Base-by-base conservation (phyloP, 2,888 invertebrate species). In the Andrena haemorrhoa region DNA sequence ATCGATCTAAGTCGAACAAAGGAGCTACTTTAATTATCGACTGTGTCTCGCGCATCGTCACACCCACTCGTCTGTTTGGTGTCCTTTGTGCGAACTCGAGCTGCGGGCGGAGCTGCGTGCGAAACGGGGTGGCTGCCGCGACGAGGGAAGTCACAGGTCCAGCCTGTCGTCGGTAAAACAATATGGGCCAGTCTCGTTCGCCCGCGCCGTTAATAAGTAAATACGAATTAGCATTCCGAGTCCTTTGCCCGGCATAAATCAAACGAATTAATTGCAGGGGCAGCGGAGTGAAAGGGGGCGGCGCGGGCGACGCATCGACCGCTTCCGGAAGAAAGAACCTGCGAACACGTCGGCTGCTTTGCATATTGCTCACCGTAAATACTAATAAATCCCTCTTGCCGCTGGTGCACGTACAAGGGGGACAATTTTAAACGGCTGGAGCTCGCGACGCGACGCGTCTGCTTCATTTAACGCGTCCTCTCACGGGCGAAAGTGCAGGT, bases 221-320 rank as follows among this genome's bases (percentile, higher is more conserved):
- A 92, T 91, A 92, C 84, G 88, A 90, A 92, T 92, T 92, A 92
- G 91, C 92, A 92, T 92, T 89, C 92, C 85, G 84, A 82, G 87
- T 88, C 88, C 88, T 92, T 90, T 89, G 89, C 85, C 23, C 86
- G 87, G 87, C 88, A 91, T 91, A 91, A 91, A 91, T 92, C 92
- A 92, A 92, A 92, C 89, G 91, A 91, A 92, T 92, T 92, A 92
- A 92, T 92, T 91, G 90, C 90, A 75, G 69, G 70, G 77, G 51
- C 65, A 65, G 64, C 41, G 76, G 79, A 66, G 79, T 71, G 70
- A 60, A 29, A 20, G 73, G 65, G 56, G 60, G 78, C 65, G 74
- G 41, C 70, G 33, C 68, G 53, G 60, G 78, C 75, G 74, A 49
- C 75, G 51, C 70, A 56, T 63, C 69, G 69, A 73, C 73, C 79